Evolutionary conservation across 1,140 invertebrate species (phyloP).

Genomic region (Chelonus insularis): DNA sequence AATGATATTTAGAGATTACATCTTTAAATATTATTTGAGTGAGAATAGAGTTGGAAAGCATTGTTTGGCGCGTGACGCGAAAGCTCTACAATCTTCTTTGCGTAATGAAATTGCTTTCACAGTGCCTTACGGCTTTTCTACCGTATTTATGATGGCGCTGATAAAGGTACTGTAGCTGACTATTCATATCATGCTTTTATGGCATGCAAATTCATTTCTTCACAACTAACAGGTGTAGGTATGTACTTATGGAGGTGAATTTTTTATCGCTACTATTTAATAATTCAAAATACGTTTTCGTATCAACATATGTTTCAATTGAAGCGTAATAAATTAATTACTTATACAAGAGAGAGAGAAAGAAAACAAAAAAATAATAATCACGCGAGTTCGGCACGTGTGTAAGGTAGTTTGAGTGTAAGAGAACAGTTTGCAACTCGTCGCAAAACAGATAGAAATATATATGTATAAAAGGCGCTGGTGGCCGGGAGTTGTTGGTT

Average conservation of each 20-base stretch:
- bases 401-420: slow-evolving; percentile 16
- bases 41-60: slow-evolving; percentile 15
- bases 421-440: slow-evolving; percentile 3
- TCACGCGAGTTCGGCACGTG: slow-evolving; percentile 27
- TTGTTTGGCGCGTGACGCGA: neutral
- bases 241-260: too few species aligned
- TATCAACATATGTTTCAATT: too few species aligned
- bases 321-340: too few species aligned
- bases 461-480: neutral
- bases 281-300: too few species aligned
- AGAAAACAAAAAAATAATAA: neutral
- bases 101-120: slow-evolving; percentile 30
- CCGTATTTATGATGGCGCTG: slow-evolving; percentile 12
- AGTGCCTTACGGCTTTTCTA: neutral
- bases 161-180: slow-evolving; percentile 18
- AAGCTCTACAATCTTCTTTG: slow-evolving; percentile 22
- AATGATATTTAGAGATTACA: too few species aligned
- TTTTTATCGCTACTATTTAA: too few species aligned
- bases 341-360: too few species aligned
- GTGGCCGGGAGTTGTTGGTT: slow-evolving; percentile 24
- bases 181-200: slow-evolving; percentile 1
- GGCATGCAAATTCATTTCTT: neutral
- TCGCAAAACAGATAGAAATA: neutral
- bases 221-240: too few species aligned
- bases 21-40: neutral